Base-by-base conservation (phyloP, 1,140 invertebrate species). In the Macrostomum lignano region DNA sequence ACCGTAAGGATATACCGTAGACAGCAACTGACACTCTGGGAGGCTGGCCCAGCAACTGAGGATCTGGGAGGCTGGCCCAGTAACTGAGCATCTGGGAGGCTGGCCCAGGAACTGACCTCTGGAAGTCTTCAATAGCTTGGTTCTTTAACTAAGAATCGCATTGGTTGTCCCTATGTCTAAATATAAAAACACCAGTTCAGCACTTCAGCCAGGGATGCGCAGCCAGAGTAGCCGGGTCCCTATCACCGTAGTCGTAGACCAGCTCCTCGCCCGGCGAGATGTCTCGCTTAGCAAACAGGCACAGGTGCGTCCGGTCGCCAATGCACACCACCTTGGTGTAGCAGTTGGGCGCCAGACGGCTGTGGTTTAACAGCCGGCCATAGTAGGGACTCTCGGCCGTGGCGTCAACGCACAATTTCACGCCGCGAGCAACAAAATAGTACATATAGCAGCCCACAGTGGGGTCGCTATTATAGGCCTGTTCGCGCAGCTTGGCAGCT, bases 391-490 rank as follows among this genome's bases (percentile, higher is more conserved):
- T 68, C 58, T 96, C 88, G 20, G 68, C 64, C 10, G 91, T 98
- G 4, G 88, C 88, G 64, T 98, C 91, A 40, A 98, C 72, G 62
- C 76, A 31, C 3, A 9, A 23, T 31, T 39, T 39, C 15, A 31
- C 58, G 67, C 67, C 60, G 82, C 77, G 81, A 96, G 65, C 81
- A 91, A 50, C 76, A 55, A 98, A 98, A 58, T 93, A 98, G 62
- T 96, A 98, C 86, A 98, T 96, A 47, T 96, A 98, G 51, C 86
- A 96, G 19, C 88, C 88, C 13, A 74, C 70, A 38, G 69, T 70
- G 17, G 47, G 67, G 55, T 86, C 74, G 52, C 70, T 61, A 2
- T 74, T 69, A 58, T 98, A 98, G 23, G 67, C 51, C 22, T 58
- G 51, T 49, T 98, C 91, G 24, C 81, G 62, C 30, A 68, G 60